phyloP scores from a whole-genome alignment of 2,888 invertebrate genomes.

The Coenonympha glycerion region DNA sequence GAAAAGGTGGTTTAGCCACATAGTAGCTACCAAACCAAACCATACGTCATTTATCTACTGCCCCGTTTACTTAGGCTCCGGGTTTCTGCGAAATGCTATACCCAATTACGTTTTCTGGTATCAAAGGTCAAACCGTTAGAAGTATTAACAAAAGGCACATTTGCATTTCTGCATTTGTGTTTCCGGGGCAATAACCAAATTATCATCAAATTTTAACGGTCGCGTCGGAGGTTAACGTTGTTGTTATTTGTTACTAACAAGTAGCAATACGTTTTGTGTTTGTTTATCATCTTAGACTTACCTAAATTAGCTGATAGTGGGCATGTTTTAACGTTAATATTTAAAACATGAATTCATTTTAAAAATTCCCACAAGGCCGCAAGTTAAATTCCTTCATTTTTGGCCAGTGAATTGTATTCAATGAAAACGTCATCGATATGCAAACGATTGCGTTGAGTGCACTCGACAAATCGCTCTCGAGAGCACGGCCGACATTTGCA shows the following conservation, averaged over 20 bases:
- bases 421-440: constrained; percentile 58
- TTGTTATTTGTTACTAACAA: constrained; percentile 12
- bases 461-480: constrained; percentile 42
- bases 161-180: constrained; percentile 55
- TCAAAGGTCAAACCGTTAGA: constrained; percentile 60
- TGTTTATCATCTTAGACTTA: no score
- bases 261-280: no score
- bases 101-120: constrained; percentile 45
- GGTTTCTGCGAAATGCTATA: constrained; percentile 52
- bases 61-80: constrained; percentile 31
- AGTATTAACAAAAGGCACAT: constrained; percentile 61
- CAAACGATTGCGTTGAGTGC: constrained; percentile 62
- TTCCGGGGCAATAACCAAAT: constrained; percentile 63
- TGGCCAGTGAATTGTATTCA: constrained; percentile 15
- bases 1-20: no score
- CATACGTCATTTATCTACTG: constrained; percentile 26
- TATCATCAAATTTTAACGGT: constrained; percentile 59
- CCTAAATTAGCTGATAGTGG: neutral
- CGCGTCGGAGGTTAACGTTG: constrained; percentile 51
- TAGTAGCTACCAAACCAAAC: constrained; percentile 19
- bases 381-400: constrained; percentile 3
- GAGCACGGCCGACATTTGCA: constrained; percentile 49
- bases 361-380: constrained; percentile 21
- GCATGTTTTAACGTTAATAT: neutral
- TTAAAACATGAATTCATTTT: neutral